These are phyloP conservation scores for Corydoras maculifer DNA, from an alignment of 2,113 vertebrate genomes.

Conservation along the genomic window DNA sequence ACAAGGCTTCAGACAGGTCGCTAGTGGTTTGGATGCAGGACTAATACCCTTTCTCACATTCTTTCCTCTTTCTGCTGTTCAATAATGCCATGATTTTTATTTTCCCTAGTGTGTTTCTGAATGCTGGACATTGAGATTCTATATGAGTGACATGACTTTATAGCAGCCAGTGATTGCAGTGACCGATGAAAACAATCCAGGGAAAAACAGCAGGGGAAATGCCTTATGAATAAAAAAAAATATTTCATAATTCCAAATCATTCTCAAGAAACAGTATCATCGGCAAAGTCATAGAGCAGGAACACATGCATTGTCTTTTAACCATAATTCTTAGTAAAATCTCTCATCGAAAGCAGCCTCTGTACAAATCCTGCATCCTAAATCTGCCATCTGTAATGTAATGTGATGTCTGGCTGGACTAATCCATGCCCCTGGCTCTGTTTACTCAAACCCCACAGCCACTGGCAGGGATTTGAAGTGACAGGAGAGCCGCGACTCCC, in stretches of 20 bases:
- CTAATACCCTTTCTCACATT: neutral
- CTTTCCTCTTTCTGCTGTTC: neutral
- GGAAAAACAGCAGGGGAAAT: neutral
- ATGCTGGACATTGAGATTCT: conserved; percentile 32
- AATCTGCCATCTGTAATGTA: conserved; percentile 35
- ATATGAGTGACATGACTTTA: conserved; percentile 19
- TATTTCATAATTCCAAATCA: neutral
- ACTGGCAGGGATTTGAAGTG: conserved; percentile 14
- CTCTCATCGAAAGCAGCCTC: conserved; percentile 7
- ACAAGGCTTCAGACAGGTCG: conserved; percentile 11
- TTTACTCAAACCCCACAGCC: conserved; percentile 12
- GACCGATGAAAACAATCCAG: conserved; percentile 1
- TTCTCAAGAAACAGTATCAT: neutral
- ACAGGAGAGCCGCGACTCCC: conserved; percentile 13
- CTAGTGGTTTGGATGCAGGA: neutral
- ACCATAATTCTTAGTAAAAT: conserved; percentile 16
- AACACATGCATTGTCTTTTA: conserved; percentile 19
- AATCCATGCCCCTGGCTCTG: conserved; percentile 29
- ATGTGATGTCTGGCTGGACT: conserved; percentile 31
- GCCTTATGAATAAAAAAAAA: neutral
- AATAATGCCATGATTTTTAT: conserved; percentile 28
- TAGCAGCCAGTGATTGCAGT: conserved; percentile 6
- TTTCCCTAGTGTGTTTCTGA: conserved; percentile 28
- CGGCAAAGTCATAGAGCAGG: neutral
- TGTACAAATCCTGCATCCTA: conserved; percentile 29